Evolutionary conservation across 2,888 invertebrate genomes (phyloP).

Genomic region (Norana najaformis): DNA sequence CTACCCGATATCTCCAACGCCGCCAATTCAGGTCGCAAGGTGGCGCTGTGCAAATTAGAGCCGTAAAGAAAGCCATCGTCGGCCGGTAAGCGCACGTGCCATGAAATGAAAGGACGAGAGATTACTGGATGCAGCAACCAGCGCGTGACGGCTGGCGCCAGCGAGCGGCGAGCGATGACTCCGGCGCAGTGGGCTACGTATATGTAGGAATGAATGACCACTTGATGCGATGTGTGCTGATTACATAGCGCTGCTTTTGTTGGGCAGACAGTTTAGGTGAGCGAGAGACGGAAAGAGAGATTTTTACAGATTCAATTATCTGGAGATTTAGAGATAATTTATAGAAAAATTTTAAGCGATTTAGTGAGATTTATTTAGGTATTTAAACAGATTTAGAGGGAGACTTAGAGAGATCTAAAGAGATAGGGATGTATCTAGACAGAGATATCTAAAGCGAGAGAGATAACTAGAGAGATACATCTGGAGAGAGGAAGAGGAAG

Average conservation of each 20-base stretch:
- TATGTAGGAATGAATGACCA: not conserved
- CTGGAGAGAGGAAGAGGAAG: not conserved
- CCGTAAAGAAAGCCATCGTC: not conserved
- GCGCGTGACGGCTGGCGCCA: not conserved
- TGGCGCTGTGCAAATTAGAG: not conserved
- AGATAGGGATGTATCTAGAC: no score
- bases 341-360: no score
- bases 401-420: no score
- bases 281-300: not conserved
- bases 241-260: no score
- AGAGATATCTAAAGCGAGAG: no score
- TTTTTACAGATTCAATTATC: no score
- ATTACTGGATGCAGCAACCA: no score
- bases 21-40: not conserved
- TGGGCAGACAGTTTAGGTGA: not conserved
- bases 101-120: not conserved
- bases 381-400: no score
- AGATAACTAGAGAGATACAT: not conserved
- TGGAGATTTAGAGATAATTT: no score
- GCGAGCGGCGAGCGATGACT: not conserved
- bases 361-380: no score
- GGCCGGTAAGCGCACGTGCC: not conserved
- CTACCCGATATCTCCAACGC: not conserved
- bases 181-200: not conserved
- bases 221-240: not conserved